Conservation (phyloP, 1,140 invertebrate genomes). For the Sesamia nonagrioides region DNA sequence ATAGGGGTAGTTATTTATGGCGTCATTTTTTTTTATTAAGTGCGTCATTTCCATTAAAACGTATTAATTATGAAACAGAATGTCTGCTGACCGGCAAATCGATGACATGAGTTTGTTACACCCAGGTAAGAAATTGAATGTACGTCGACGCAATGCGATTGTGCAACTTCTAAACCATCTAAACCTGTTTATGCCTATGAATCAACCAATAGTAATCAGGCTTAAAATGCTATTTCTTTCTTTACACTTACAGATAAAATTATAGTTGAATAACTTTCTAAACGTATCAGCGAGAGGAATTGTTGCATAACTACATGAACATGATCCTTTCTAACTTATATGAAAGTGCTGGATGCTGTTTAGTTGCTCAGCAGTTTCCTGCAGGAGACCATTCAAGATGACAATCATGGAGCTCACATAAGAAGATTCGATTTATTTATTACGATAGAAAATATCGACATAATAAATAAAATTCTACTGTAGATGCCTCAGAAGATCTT, state of each 20-base stretch:
- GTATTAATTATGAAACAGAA: too few species aligned
- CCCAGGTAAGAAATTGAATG: background rate
- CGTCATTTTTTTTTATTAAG: background rate
- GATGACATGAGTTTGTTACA: too few species aligned
- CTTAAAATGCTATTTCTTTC: background rate
- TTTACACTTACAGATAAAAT: constrained; percentile 4
- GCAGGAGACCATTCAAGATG: too few species aligned
- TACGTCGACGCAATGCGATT: background rate
- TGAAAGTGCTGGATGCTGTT: constrained; percentile 20
- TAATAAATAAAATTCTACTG: too few species aligned
- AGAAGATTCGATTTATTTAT: too few species aligned
- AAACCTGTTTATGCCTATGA: background rate
- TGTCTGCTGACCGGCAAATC: too few species aligned
- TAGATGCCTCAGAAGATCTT: too few species aligned
- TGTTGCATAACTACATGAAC: constrained; percentile 2
- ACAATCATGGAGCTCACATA: background rate
- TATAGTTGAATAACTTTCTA: constrained; percentile 3
- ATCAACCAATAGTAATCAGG: background rate
- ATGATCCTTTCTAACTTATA: constrained; percentile 15
- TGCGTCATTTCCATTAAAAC: too few species aligned
- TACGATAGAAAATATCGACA: too few species aligned
- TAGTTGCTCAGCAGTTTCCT: background rate
- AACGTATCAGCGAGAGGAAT: constrained; percentile 8
- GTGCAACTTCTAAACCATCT: background rate
- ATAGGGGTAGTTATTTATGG: background rate